These are phyloP conservation scores for Hirudinaria manillensis DNA, from an alignment of 2,888 invertebrate species.

Conservation along the genomic window DNA sequence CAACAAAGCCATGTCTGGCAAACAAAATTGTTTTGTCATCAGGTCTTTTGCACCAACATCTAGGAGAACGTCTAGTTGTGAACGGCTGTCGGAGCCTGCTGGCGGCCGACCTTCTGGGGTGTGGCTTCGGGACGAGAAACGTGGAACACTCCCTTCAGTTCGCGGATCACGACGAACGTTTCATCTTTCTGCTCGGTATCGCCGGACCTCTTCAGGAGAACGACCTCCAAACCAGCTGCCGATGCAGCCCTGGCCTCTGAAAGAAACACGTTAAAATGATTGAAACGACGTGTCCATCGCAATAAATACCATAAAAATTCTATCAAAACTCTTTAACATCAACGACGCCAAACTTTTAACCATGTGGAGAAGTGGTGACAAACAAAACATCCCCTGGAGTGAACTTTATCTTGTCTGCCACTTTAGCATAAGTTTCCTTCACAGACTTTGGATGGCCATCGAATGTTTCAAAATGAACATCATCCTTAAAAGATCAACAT, in stretches of 20 bases:
- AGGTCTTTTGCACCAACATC: background rate
- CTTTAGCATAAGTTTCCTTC: conserved; percentile 22
- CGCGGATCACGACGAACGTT: background rate
- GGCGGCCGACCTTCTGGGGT: conserved; percentile 17
- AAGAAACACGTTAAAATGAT: background rate
- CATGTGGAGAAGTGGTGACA: conserved; percentile 23
- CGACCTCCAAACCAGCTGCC: conserved; percentile 21
- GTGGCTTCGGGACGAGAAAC: background rate
- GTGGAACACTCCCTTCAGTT: conserved; percentile 13
- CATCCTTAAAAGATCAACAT: conserved; percentile 5
- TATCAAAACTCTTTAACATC: background rate
- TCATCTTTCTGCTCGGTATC: conserved; percentile 9
- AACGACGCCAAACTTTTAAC: background rate
- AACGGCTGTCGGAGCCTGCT: conserved; percentile 8
- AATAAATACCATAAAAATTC: background rate
- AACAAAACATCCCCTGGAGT: conserved; percentile 17
- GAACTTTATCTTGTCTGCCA: conserved; percentile 25
- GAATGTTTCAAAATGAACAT: conserved; percentile 11
- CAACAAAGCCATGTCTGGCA: background rate
- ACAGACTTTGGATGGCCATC: conserved; percentile 16
- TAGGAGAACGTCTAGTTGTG: background rate
- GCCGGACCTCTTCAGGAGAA: background rate
- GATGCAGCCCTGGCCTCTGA: conserved; percentile 22
- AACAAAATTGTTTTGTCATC: background rate
- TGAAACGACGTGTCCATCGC: background rate